These are phyloP conservation scores for Neomonachus schauinslandi DNA, from an alignment of 2,113 vertebrate genomes.

Conservation along the genomic window DNA sequence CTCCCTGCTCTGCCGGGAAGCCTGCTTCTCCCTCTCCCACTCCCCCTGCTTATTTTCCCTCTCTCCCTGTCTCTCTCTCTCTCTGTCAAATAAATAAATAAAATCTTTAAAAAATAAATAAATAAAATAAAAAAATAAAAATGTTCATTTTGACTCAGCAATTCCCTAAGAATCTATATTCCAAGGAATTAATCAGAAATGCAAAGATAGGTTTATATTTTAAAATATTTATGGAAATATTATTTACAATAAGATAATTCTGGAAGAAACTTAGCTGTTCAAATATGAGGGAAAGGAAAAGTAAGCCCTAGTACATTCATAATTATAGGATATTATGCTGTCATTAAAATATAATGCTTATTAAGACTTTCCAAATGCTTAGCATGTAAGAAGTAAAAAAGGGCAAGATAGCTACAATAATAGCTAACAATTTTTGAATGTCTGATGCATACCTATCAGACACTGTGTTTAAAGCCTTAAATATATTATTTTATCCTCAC, in stretches of 20 bases:
- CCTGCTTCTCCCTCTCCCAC: too few relatives aligned
- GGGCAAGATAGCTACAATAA: background rate
- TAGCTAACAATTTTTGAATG: background rate
- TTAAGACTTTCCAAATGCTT: conserved; percentile 1
- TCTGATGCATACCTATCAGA: background rate
- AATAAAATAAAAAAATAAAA: background rate
- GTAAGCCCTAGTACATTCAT: background rate
- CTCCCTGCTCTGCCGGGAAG: too few relatives aligned
- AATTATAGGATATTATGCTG: background rate
- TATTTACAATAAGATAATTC: background rate
- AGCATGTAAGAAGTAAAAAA: background rate
- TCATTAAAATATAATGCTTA: conserved; percentile 39
- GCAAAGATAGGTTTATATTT: background rate
- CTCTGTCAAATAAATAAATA: too few relatives aligned
- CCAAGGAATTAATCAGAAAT: conserved; percentile 13
- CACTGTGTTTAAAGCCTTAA: background rate
- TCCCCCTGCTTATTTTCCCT: too few relatives aligned
- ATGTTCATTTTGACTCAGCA: background rate
- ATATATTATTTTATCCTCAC: background rate
- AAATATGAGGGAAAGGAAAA: background rate
- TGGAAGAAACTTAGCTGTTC: background rate
- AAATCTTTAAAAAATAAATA: too few relatives aligned
- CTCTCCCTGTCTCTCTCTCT: too few relatives aligned
- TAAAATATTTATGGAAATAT: conserved; percentile 13
- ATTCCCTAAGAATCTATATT: background rate